A percentile compares a stretch with the other conserved stretches of the same genome.
These are phyloP conservation scores for Pristionchus fissidentatus DNA, from an alignment of 2,888 invertebrate species.

Conservation along the genomic window DNA sequence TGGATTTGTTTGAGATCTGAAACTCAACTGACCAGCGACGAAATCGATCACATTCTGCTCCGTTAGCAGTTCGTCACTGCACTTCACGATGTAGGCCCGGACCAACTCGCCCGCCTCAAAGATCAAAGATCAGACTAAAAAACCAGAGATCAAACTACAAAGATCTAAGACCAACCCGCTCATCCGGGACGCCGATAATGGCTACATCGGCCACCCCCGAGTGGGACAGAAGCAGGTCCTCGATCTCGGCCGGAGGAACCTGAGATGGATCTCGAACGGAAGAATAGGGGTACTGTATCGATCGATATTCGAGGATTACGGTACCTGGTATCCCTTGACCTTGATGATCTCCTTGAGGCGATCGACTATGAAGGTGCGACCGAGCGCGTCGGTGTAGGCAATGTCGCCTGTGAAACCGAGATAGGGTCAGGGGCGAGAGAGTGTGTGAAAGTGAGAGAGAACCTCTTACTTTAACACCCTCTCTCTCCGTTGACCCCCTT, in stretches of 20 bases:
- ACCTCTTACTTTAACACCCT: too few relatives aligned
- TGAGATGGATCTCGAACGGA: conserved; percentile 42
- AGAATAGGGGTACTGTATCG: too few relatives aligned
- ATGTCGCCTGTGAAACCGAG: conserved; percentile 60
- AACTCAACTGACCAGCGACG: conserved; percentile 45
- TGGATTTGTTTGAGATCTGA: too few relatives aligned
- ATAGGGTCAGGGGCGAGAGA: too few relatives aligned
- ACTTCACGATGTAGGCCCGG: conserved; percentile 70
- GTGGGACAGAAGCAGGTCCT: conserved; percentile 85
- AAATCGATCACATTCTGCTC: conserved; percentile 50
- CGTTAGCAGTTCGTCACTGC: not conserved
- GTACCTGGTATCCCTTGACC: conserved; percentile 71
- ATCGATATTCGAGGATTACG: not conserved
- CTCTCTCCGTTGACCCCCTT: too few relatives aligned
- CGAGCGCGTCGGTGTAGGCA: conserved; percentile 64
- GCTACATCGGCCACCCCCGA: conserved; percentile 85
- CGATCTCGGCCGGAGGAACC: conserved; percentile 90
- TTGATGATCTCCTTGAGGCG: conserved; percentile 73
- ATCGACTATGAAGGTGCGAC: conserved; percentile 69
- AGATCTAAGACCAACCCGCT: conserved; percentile 45
- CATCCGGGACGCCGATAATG: conserved; percentile 86
- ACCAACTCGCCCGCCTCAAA: conserved; percentile 75
- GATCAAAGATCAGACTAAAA: conserved; percentile 17
- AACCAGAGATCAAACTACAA: not conserved
- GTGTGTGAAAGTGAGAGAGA: too few relatives aligned